These are phyloP conservation scores for Augochlorella aurata DNA, from an alignment of 2,888 invertebrate species.

Conservation along the genomic window DNA sequence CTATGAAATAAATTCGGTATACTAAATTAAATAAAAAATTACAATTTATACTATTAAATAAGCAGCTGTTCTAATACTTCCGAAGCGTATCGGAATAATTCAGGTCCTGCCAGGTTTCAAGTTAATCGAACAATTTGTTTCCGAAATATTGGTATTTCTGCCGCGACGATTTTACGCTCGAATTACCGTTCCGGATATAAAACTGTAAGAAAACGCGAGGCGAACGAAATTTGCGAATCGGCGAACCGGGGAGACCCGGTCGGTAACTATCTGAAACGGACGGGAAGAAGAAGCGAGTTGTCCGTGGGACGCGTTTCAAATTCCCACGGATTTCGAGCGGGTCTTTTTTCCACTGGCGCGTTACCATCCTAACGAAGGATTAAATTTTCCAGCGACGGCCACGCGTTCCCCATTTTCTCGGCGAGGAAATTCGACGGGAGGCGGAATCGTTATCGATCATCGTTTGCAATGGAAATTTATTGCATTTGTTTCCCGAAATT, in stretches of 20 bases:
- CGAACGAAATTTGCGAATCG: not conserved
- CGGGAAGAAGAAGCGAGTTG: not conserved
- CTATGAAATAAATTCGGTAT: too few relatives aligned
- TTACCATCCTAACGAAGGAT: conserved; percentile 16
- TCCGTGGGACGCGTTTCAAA: not conserved
- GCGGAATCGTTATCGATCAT: conserved; percentile 33
- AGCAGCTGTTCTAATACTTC: too few relatives aligned
- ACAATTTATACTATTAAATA: too few relatives aligned
- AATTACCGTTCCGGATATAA: not conserved
- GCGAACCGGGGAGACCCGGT: not conserved
- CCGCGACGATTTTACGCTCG: too few relatives aligned
- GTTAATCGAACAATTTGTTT: not conserved
- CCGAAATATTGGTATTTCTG: not conserved
- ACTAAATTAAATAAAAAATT: too few relatives aligned
- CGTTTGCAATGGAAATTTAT: conserved; percentile 43
- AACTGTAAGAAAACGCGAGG: not conserved
- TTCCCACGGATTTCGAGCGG: not conserved
- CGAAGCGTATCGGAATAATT: too few relatives aligned
- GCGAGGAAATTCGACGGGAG: not conserved
- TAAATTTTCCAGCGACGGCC: not conserved
- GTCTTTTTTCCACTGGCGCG: not conserved
- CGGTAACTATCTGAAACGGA: not conserved
- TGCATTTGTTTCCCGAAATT: not conserved
- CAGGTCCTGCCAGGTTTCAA: not conserved
- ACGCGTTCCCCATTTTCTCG: conserved; percentile 5